Percentiles rank a stretch among this genome's conserved stretches.
Conservation (phyloP, 1,140 invertebrate species). For the Lamellibrachia luymesi region DNA sequence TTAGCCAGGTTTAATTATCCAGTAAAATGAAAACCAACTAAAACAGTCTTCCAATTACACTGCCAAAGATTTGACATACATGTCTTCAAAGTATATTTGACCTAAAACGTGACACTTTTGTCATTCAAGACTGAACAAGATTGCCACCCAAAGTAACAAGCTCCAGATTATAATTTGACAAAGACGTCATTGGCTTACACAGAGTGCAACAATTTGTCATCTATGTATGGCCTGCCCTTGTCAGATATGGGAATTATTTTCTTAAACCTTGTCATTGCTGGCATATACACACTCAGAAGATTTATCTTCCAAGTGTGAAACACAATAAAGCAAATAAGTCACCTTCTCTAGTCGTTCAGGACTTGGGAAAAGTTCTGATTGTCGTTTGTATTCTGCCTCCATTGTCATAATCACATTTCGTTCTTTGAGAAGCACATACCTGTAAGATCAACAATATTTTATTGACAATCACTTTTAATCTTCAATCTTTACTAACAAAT, state of each 20-base stretch:
- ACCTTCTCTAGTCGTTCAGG: slow-evolving; percentile 95
- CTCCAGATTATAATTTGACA: not conserved
- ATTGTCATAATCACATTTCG: slow-evolving; percentile 96
- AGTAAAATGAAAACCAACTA: too few species aligned
- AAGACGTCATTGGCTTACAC: not conserved
- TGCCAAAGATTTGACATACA: too few species aligned
- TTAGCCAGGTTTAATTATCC: too few species aligned
- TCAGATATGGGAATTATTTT: not conserved
- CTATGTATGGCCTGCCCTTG: not conserved
- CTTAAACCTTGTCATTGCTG: not conserved
- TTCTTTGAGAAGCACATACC: slow-evolving; percentile 92
- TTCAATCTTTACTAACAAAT: not conserved
- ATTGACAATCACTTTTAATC: not conserved
- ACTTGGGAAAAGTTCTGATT: slow-evolving; percentile 79
- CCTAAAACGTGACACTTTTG: too few species aligned
- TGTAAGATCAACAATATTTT: slow-evolving; percentile 47
- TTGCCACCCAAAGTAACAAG: not conserved
- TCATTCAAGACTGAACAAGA: too few species aligned
- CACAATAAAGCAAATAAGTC: not conserved
- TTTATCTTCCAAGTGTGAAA: not conserved
- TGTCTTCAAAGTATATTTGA: too few species aligned
- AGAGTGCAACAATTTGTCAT: not conserved
- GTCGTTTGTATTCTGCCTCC: slow-evolving; percentile 77
- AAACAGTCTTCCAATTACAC: too few species aligned
- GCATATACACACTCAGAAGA: not conserved